Conservation (phyloP, 2,888 invertebrate genomes). For the Carterocephalus palaemon region DNA sequence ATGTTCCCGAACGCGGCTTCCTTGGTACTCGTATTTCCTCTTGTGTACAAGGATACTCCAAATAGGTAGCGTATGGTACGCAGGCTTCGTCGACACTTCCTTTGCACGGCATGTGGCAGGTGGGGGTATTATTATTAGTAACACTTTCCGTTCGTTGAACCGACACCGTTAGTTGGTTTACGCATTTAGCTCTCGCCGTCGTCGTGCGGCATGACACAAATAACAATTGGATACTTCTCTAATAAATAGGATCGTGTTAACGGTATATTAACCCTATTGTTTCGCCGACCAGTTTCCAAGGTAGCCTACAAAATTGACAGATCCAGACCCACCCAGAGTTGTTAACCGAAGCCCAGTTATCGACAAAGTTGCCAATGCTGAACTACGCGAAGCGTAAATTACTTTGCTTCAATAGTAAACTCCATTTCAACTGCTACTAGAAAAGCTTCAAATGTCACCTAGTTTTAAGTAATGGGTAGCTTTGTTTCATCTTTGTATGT, state of each 20-base stretch:
- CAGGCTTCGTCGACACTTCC: constrained; percentile 48
- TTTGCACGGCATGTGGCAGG: constrained; percentile 49
- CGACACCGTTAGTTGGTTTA: constrained; percentile 70
- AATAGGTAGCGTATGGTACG: constrained; percentile 40
- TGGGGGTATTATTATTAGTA: constrained; percentile 69
- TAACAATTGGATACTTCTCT: constrained; percentile 64
- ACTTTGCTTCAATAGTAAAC: too few species aligned
- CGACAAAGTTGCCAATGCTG: background rate
- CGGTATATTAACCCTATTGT: constrained; percentile 33
- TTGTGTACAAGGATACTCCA: constrained; percentile 41
- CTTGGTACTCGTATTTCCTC: constrained; percentile 35
- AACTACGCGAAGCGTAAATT: background rate
- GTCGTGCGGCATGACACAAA: constrained; percentile 68
- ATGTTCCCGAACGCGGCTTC: constrained; percentile 30
- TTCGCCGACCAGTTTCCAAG: background rate
- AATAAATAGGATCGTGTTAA: constrained; percentile 44
- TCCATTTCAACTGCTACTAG: too few species aligned
- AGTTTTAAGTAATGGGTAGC: too few species aligned
- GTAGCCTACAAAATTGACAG: constrained; percentile 1
- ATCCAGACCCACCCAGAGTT: constrained; percentile 1
- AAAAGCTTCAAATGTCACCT: too few species aligned
- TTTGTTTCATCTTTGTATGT: too few species aligned
- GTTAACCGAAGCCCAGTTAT: constrained; percentile 1
- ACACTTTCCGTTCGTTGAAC: constrained; percentile 74
- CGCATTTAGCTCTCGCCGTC: constrained; percentile 67